Evolutionary conservation across 2,113 vertebrate genomes (phyloP).

Genomic region (Hippolais icterina): DNA sequence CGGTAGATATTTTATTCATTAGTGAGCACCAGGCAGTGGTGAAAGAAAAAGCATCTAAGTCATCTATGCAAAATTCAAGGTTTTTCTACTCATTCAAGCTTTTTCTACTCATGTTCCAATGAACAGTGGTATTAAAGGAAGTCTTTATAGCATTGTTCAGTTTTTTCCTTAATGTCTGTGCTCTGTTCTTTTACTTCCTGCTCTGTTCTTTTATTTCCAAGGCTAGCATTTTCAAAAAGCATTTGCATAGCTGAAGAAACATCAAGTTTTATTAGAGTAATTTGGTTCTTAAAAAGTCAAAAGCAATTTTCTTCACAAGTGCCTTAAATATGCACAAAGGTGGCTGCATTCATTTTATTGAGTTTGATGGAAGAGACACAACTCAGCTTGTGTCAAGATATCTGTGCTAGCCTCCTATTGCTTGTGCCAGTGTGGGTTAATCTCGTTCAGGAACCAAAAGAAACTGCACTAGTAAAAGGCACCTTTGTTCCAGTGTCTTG

Average conservation of each 20-base stretch:
- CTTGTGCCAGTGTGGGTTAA: neutral
- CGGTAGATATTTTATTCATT: neutral
- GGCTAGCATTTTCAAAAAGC: neutral
- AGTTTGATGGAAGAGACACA: neutral
- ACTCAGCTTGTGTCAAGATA: fast-evolving
- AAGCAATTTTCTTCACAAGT: neutral
- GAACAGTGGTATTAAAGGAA: neutral
- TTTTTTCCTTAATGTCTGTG: neutral
- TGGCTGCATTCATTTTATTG: neutral
- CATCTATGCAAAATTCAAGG: neutral
- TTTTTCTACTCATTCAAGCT: neutral
- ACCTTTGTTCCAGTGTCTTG: neutral
- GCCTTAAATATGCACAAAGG: neutral
- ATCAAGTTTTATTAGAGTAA: neutral
- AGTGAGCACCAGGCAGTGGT: neutral
- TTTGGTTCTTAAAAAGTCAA: neutral
- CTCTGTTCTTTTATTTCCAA: neutral
- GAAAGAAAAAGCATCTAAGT: neutral
- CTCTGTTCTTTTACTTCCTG: neutral
- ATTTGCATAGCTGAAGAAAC: neutral
- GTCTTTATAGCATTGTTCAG: neutral
- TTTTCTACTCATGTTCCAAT: neutral
- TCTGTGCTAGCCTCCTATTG: neutral
- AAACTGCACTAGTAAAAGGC: neutral
- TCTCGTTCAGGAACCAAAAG: neutral